These are phyloP conservation scores for Leucophenga montana DNA, from an alignment of 2,888 invertebrate species.

Conservation along the genomic window DNA sequence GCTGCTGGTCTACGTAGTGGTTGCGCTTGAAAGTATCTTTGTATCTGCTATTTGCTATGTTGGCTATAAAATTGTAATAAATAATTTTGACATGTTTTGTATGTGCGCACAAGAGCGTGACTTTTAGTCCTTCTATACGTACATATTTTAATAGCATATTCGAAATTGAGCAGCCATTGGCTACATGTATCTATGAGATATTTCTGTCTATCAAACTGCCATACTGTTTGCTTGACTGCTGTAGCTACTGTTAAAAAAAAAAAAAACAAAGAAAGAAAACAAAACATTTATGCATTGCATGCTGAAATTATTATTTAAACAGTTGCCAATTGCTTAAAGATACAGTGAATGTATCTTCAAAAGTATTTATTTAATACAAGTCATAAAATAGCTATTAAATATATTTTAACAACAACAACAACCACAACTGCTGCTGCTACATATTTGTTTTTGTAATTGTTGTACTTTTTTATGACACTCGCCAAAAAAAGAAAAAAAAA, in stretches of 20 bases:
- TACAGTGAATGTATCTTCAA: not conserved
- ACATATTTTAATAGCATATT: not conserved
- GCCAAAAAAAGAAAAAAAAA: not conserved
- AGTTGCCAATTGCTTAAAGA: constrained; percentile 12
- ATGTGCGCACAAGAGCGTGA: constrained; percentile 20
- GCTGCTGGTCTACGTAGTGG: constrained; percentile 28
- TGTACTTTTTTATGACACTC: constrained; percentile 30
- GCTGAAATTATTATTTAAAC: constrained; percentile 5
- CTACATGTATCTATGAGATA: not conserved
- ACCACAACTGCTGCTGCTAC: constrained; percentile 29
- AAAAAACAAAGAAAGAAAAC: not conserved
- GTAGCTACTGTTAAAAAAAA: not conserved
- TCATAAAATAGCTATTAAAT: constrained; percentile 14
- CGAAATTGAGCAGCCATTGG: constrained; percentile 21
- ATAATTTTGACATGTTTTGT: constrained; percentile 55
- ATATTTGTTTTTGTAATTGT: constrained; percentile 36
- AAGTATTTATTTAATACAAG: not conserved
- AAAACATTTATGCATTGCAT: no score
- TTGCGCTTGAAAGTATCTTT: constrained; percentile 21
- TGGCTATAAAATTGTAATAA: constrained; percentile 57
- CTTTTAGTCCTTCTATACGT: not conserved
- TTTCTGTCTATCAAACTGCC: not conserved
- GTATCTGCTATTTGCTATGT: constrained; percentile 11
- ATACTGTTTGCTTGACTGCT: no score
- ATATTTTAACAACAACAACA: no score